Base-by-base conservation (phyloP, 2,797 vertebrate genomes). In the Sorex maritimensis region DNA sequence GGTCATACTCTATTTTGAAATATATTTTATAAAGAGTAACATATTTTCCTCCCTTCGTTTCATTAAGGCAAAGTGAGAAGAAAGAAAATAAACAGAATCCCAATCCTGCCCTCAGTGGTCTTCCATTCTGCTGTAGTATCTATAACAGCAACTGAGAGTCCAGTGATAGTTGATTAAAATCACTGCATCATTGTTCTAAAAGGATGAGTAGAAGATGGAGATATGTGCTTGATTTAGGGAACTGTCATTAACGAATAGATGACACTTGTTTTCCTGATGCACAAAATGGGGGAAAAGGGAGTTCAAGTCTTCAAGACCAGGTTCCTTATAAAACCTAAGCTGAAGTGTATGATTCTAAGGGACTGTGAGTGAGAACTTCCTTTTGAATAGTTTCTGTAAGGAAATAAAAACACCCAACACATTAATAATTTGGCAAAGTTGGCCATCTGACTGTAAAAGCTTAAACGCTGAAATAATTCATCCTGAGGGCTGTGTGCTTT, bases 361-460 rank as follows among this genome's bases (percentile, higher is more conserved):
- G 38, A 24, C 44, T 12, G 2, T 83, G 63, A 49, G 21, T 88
- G 30, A 92, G 82, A 88, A 81, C 41, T 81, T 96, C 49, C 46
- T 94, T 80, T 63, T 89, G 21, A 88, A 87, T 30, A 58, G 44
- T 68, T 34, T 74, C 72, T 72, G 44, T 73, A 34, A 88, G 38
- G 93, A 88, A 83, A 88, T n/a, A 38, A 93, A 91, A 94, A 81
- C 38, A 86, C 23, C 38, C 67, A 46, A 63, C 5, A 30, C 21
- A 63, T 90, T 81, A 92, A 90, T 95, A 93, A 90, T 73, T 90
- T 87, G 91, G 38, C 84, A 79, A 67, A 89, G 61, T 34, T 92
- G 84, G 73, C 83, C 71, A 69, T 38, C 38, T 79, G 74, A 92
- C 58, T 82, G 68, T 13, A 68, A 44, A 90, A 68, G 26, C 19